Percentiles rank a stretch among this genome's conserved stretches.
Conservation (phyloP, 2,888 invertebrate species). For the Yponomeuta cagnagella region DNA sequence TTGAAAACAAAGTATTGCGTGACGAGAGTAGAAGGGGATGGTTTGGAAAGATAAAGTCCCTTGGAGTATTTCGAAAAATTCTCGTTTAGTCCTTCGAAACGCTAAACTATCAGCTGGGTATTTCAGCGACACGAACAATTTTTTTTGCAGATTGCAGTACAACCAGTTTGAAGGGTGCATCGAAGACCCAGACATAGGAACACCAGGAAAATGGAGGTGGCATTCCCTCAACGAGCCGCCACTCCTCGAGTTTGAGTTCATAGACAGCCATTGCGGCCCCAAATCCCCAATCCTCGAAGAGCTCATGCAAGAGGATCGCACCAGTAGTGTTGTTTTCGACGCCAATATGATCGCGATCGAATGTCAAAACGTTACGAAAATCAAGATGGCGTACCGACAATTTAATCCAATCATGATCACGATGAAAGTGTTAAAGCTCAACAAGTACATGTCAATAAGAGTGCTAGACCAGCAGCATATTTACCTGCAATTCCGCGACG, state of each 20-base stretch:
- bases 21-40: no score
- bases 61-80: no score
- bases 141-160: slow-evolving; percentile 40
- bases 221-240: slow-evolving; percentile 50
- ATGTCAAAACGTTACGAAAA: background rate
- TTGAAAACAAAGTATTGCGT: no score
- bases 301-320: background rate
- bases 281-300: background rate
- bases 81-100: no score
- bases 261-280: background rate
- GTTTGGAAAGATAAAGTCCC: no score
- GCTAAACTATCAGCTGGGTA: no score
- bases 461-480: slow-evolving; percentile 44
- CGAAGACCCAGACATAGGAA: slow-evolving; percentile 37
- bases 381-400: background rate
- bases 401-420: background rate
- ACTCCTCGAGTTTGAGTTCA: slow-evolving; percentile 21
- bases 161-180: slow-evolving; percentile 47
- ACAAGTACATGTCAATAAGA: slow-evolving; percentile 28
- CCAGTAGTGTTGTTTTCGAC: background rate
- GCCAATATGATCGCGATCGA: background rate
- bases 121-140: no score
- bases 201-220: slow-evolving; percentile 47
- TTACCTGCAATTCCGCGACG: slow-evolving; percentile 37
- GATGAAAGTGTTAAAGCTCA: background rate